Conservation (phyloP, 2,113 vertebrate genomes). For the Caretta caretta region DNA sequence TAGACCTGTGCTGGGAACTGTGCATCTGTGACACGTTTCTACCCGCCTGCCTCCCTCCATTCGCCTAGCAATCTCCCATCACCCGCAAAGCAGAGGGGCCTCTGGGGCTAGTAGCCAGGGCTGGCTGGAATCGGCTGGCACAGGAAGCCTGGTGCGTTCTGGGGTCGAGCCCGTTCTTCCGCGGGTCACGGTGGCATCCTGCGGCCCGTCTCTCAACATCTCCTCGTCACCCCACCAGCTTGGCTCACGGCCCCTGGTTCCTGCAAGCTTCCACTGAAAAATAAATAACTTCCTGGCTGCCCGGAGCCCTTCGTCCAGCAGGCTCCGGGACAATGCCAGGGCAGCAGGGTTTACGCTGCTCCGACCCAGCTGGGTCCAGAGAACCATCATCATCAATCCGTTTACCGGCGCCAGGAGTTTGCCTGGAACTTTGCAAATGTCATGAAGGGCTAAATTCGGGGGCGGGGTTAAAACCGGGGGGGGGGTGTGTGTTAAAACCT, state of each 20-base stretch:
- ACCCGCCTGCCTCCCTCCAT: too few relatives aligned
- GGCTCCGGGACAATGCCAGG: not conserved
- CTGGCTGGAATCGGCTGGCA: not conserved
- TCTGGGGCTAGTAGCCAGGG: not conserved
- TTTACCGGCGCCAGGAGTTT: not conserved
- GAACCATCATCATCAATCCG: too few relatives aligned
- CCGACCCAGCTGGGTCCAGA: not conserved
- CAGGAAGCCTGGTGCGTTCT: not conserved
- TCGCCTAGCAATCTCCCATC: not conserved
- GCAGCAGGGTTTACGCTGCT: not conserved
- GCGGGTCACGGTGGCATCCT: fast-evolving
- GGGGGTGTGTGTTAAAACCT: not conserved
- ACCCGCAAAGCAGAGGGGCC: not conserved
- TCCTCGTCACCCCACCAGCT: not conserved
- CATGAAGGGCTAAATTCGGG: not conserved
- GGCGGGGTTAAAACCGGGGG: too few relatives aligned
- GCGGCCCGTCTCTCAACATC: not conserved
- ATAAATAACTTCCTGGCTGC: conserved; percentile 32
- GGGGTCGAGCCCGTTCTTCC: not conserved
- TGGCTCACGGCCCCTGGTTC: not conserved
- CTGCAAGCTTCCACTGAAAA: conserved; percentile 8
- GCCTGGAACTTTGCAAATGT: not conserved
- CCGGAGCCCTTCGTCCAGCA: not conserved
- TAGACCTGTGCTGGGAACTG: not conserved
- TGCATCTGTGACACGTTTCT: not conserved